These are phyloP conservation scores for Amaurobius ferox DNA, from an alignment of 2,888 invertebrate species.

Conservation along the genomic window DNA sequence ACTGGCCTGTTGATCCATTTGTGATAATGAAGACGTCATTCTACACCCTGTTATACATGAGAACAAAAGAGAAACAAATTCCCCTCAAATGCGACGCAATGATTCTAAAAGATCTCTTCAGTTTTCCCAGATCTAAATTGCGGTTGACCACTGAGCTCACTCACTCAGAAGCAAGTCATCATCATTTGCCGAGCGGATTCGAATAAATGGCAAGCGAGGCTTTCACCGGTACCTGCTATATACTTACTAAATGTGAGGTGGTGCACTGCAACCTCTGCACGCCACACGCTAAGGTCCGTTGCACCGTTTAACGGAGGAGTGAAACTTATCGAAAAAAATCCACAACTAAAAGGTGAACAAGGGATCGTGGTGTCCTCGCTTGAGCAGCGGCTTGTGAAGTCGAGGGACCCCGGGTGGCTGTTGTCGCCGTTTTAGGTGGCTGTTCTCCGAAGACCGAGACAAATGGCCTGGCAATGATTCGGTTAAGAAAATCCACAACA, in stretches of 20 bases:
- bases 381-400: conserved; percentile 60
- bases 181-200: too few relatives aligned
- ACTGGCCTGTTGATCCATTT: too few relatives aligned
- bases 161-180: too few relatives aligned
- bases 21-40: too few relatives aligned
- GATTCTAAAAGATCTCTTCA: too few relatives aligned
- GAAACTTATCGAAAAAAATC: conserved; percentile 56
- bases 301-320: conserved; percentile 59
- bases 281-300: conserved; percentile 51
- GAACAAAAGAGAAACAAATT: too few relatives aligned
- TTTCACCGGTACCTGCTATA: not conserved
- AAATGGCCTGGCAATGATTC: not conserved
- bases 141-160: too few relatives aligned
- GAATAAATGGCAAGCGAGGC: too few relatives aligned
- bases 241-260: conserved; percentile 3
- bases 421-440: not conserved
- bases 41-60: too few relatives aligned
- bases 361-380: conserved; percentile 27
- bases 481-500: not conserved
- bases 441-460: conserved; percentile 1
- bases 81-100: too few relatives aligned
- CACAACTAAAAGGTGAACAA: not conserved
- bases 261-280: conserved; percentile 24
- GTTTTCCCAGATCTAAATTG: too few relatives aligned
- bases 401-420: conserved; percentile 15